Evolutionary conservation across 2,113 vertebrate species (phyloP).

Genomic region (Phrynosoma platyrhinos): DNA sequence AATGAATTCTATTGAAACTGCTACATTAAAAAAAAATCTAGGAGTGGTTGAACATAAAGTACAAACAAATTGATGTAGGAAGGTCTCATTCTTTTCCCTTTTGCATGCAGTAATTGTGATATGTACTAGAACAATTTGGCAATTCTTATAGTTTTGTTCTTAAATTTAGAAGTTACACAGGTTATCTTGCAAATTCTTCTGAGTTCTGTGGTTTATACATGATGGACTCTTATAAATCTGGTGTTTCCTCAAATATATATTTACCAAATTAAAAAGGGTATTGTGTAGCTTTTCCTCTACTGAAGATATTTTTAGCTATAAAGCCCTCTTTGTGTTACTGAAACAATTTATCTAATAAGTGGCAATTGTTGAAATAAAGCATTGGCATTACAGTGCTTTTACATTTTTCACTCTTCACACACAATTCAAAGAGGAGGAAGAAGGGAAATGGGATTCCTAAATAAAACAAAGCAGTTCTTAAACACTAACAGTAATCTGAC

Average conservation of each 20-base stretch:
- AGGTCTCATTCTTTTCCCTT: neutral
- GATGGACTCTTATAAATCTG: slow-evolving; percentile 34
- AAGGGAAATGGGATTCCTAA: slow-evolving; percentile 57
- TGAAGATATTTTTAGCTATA: slow-evolving; percentile 59
- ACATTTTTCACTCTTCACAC: too few relatives aligned
- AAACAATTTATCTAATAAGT: slow-evolving; percentile 40
- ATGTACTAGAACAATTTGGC: neutral
- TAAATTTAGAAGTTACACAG: neutral
- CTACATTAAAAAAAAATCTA: neutral
- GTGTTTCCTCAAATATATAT: slow-evolving; percentile 54
- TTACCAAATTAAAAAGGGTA: slow-evolving; percentile 60
- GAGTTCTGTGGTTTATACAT: slow-evolving; percentile 33
- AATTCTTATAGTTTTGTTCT: neutral
- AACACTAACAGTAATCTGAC: slow-evolving; percentile 74
- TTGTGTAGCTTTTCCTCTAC: slow-evolving; percentile 41
- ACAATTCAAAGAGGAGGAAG: slow-evolving; percentile 54
- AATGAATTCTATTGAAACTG: too few relatives aligned
- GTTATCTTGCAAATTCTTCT: slow-evolving; percentile 5
- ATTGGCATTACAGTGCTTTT: slow-evolving; percentile 16
- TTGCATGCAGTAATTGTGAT: neutral
- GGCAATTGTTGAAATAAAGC: slow-evolving; percentile 58
- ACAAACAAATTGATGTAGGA: neutral
- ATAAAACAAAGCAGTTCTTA: slow-evolving; percentile 49
- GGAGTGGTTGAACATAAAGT: neutral
- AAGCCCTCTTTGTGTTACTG: slow-evolving; percentile 50